Evolutionary conservation across 1,140 invertebrate species (phyloP), one percentile per base, ranked within the genome.

Genomic region (Drosophila simulans): DNA sequence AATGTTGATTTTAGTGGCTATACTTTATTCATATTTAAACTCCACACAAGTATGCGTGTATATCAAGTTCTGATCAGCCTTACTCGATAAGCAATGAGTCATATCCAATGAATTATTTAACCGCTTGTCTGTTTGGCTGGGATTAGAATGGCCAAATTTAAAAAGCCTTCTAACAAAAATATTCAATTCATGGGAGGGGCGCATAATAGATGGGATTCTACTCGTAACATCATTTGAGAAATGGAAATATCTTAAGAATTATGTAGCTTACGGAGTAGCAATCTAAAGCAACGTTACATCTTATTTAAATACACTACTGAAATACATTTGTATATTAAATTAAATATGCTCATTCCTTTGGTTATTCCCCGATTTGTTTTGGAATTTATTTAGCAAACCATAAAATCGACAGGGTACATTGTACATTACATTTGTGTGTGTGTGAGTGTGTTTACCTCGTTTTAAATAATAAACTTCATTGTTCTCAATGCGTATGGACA

Each of bases 301-400:
- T 7, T 15, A 42, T 11, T 20, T 20, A 11, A 43, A 43, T 20
- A 43, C 42, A 20, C 8, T 20, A 31, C 31, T 20, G 15, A 13
- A 39, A 13, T 39, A 39, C 37, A 39, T 13, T 13, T 39, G 4
- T 13, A 39, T 39, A 12, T 10, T 15, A 43, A 11, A 43, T 17
- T 11, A 43, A 20, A 43, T 3, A 43, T 31, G 8, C 25, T 31
- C 42, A 22, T 25, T 15, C 17, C 25, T 48, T 25, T 20, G 40
- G 49, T 53, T 48, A 13, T 22, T 40, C 27, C 35, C 48, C 60
- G 75, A 64, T 57, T 72, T 58, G 58, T 77, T 69, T 70, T 77
- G 66, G 71, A 76, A 79, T 86, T 76, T 86, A 88, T 88, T 86
- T 65, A 82, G 70, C 31, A 86, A 86, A 86, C 88, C 83, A 86